Evolutionary conservation across 1,140 invertebrate genomes (phyloP).

Genomic region (Drosophila nannoptera): DNA sequence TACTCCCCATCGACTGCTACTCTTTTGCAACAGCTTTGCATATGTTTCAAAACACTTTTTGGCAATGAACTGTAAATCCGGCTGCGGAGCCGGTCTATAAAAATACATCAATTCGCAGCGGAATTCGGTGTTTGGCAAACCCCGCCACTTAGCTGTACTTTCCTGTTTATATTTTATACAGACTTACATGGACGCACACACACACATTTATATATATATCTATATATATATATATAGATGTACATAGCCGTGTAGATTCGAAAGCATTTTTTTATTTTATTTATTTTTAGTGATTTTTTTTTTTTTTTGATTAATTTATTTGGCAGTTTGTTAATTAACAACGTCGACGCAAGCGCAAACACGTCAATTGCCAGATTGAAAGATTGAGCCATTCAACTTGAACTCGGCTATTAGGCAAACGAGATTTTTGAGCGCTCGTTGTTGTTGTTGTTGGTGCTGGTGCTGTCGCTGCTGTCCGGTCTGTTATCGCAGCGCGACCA

Average conservation of each 20-base stretch:
- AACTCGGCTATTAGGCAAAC: conserved; percentile 77
- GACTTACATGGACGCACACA: neutral
- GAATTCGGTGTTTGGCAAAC: neutral
- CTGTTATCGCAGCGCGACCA: conserved; percentile 1
- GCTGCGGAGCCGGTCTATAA: no score
- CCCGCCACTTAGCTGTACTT: neutral
- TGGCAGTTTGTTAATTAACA: conserved; percentile 45
- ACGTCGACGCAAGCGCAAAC: conserved; percentile 43
- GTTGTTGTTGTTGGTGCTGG: no score
- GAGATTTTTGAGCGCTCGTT: conserved; percentile 72
- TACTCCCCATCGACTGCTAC: no score
- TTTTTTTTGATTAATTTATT: conserved; percentile 37
- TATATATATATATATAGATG: neutral
- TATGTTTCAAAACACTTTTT: no score
- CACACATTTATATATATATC: neutral
- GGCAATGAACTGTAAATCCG: no score
- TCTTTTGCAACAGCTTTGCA: no score
- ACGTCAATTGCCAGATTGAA: conserved; percentile 58
- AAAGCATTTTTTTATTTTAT: conserved; percentile 31
- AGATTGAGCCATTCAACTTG: conserved; percentile 75
- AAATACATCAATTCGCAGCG: neutral
- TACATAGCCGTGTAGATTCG: conserved; percentile 5
- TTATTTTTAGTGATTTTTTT: conserved; percentile 22
- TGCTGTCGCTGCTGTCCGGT: conserved; percentile 15
- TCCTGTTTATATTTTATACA: neutral